Evolutionary conservation across 2,797 vertebrate species (phyloP).

Genomic region (Eutrigla gurnardus): DNA sequence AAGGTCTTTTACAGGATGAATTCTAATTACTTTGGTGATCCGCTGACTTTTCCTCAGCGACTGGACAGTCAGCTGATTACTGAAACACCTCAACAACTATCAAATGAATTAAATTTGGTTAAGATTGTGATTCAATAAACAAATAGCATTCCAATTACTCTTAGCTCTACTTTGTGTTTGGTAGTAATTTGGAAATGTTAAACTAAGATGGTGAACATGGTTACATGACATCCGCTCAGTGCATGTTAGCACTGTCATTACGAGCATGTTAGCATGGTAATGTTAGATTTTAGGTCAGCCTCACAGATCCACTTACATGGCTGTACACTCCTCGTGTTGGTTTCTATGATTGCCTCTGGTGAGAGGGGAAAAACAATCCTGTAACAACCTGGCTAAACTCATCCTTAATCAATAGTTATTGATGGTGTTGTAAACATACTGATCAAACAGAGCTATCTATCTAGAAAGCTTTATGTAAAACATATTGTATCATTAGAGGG

Average conservation of each 20-base stretch:
- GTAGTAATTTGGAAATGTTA: neutral
- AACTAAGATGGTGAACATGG: neutral
- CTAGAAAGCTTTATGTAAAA: constrained; percentile 49
- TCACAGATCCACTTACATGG: neutral
- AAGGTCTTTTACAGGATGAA: neutral
- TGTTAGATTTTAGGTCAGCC: neutral
- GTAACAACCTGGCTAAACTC: constrained; percentile 47
- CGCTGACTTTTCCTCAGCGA: neutral
- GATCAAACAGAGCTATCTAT: constrained; percentile 53
- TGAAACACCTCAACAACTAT: neutral
- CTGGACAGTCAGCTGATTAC: neutral
- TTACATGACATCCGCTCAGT: neutral
- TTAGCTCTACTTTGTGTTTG: neutral
- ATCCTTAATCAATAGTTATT: constrained; percentile 13
- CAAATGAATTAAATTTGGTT: neutral
- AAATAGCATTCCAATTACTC: neutral
- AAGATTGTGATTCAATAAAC: neutral
- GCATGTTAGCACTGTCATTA: neutral
- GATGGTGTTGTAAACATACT: constrained; percentile 37
- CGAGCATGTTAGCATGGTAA: neutral
- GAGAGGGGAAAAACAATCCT: constrained; percentile 67
- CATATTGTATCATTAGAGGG: neutral
- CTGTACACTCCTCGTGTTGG: neutral
- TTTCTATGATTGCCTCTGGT: constrained; percentile 56
- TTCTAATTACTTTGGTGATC: neutral